Evolutionary conservation across 2,797 vertebrate species (phyloP).

Genomic region (Neosilurus mollespiculum): DNA sequence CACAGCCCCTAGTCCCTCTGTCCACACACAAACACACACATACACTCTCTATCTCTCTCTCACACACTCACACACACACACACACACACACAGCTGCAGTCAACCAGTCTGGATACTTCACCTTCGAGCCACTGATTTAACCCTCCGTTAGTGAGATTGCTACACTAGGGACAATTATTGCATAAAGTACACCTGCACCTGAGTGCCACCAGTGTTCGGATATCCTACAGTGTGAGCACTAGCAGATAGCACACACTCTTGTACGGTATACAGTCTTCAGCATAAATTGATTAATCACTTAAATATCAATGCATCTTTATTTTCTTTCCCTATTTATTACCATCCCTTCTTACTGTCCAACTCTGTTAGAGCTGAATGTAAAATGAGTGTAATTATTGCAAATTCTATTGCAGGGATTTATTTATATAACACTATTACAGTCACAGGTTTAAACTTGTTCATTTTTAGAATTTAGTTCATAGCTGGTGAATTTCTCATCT

Average conservation of each 20-base stretch:
- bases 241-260: constrained; percentile 12
- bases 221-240: constrained; percentile 59
- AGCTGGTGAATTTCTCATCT: neutral
- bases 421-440: neutral
- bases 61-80: neutral
- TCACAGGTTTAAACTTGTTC: neutral
- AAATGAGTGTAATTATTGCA: neutral
- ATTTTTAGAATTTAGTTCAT: neutral
- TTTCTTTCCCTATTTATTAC: neutral
- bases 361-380: neutral
- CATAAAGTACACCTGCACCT: constrained; percentile 72
- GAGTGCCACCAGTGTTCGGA: constrained; percentile 58
- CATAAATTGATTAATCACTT: neutral
- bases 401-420: neutral
- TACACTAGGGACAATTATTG: constrained; percentile 73
- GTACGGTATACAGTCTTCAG: constrained; percentile 26
- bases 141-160: constrained; percentile 67
- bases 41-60: no score
- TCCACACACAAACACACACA: constrained; percentile 42
- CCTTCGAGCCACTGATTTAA: constrained; percentile 64
- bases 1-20: constrained; percentile 55
- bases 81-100: constrained; percentile 47
- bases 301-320: neutral
- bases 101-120: constrained; percentile 43
- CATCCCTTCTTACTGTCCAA: neutral